A percentile compares a stretch with the other conserved stretches of the same genome.
phyloP scores from a whole-genome alignment of 2,888 invertebrate genomes.

The Leucophenga montana region DNA sequence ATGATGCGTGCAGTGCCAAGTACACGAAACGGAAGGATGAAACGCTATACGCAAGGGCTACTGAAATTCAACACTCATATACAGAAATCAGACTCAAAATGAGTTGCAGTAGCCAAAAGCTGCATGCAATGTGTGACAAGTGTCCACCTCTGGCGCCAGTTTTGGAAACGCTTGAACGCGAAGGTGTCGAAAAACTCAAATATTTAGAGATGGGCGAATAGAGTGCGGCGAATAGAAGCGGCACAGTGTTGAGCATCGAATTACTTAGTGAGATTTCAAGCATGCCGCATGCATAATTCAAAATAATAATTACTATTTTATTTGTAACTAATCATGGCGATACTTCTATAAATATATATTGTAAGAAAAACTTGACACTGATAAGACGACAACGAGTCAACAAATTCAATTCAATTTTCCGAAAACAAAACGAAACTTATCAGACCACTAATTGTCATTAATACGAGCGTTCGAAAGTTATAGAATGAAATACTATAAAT shows the following conservation, averaged over 20 bases:
- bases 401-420: conserved; percentile 49
- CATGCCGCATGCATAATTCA: not conserved
- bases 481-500: conserved; percentile 6
- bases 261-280: not conserved
- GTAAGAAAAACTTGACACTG: conserved; percentile 46
- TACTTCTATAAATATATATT: too few relatives aligned
- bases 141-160: conserved; percentile 61
- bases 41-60: not conserved
- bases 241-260: conserved; percentile 13
- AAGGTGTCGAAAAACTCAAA: conserved; percentile 35
- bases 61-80: conserved; percentile 52
- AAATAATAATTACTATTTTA: conserved; percentile 6
- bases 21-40: conserved; percentile 31
- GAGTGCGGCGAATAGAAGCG: not conserved
- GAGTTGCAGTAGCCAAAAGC: conserved; percentile 4
- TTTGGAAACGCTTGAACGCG: conserved; percentile 52
- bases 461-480: not conserved
- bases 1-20: conserved; percentile 53
- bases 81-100: conserved; percentile 49
- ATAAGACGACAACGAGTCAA: conserved; percentile 63
- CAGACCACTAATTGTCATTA: conserved; percentile 58
- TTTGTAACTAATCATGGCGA: too few relatives aligned
- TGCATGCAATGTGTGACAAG: conserved; percentile 58
- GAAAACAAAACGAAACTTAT: conserved; percentile 45
- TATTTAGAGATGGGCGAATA: conserved; percentile 11